Base-by-base conservation (phyloP, 2,888 invertebrate species). In the Entomobrya multifasciata region DNA sequence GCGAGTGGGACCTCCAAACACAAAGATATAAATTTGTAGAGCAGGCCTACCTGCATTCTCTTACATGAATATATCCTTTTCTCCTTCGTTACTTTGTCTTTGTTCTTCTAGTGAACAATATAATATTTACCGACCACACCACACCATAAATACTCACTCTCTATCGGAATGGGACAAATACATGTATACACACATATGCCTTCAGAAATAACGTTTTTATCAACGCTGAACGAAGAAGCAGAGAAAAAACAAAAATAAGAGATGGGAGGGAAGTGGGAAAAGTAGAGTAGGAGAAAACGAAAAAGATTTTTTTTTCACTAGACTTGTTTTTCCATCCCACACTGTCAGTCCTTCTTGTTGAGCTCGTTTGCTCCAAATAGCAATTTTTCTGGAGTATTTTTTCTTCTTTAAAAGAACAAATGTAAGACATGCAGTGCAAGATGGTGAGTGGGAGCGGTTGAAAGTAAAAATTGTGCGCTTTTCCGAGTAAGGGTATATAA, bases 341-440 rank as follows among this genome's bases (percentile, higher is more conserved):
- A 62, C 78, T 78, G 78, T 78, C 78, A 62, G 78, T 62, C 77
- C 57, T 62, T 78, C 62, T 78, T 77, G 60, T 77, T 47, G 62
- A 78, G 62, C 78, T 78, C 62, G 78, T 78, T 78, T 78, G 78
- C 78, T 57, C 62, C 78, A 78, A 78, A 78, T 62, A 78, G 60
- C 44, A 62, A 47, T 78, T 78, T 78, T 57, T 77, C 17, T 30
- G 44, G 11, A n/a, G 41, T n/a, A n/a, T 55, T 55, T 57, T 62
- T 62, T 25, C 30, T n/a, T 60, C 60, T 60, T 30, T 4, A 5
- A 52, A 36, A 25, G 27, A 49, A 13, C 41, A 55, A 77, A 78
- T 78, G 65, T 62, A 44, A 78, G 62, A 36, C 62, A 62, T 62
- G 78, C 22, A 77, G 41, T 36, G 57, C 62, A 27, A 10, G n/a